Percentiles rank a stretch among this genome's conserved stretches.
Conservation (phyloP, 2,113 vertebrate species). For the Chlorocebus sabaeus region DNA sequence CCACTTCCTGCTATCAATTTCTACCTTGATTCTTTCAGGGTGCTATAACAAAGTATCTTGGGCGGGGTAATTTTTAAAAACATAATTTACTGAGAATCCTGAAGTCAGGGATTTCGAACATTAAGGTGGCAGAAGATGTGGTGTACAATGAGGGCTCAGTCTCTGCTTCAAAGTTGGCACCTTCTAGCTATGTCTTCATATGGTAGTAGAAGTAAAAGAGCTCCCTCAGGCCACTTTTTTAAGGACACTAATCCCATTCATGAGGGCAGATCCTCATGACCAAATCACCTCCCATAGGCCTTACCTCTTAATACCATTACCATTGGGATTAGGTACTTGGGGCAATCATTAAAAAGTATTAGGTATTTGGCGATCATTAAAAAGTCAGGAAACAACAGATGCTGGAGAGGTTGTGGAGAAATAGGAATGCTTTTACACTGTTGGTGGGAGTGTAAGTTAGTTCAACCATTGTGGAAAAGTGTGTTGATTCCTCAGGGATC, state of each 20-base stretch:
- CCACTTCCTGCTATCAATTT: not conserved
- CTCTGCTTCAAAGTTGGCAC: not conserved
- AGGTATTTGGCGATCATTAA: no score
- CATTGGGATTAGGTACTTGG: not conserved
- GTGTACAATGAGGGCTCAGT: not conserved
- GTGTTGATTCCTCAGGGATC: no score
- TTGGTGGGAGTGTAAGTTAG: no score
- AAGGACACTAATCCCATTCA: not conserved
- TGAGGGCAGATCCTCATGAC: not conserved
- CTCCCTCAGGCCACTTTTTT: not conserved
- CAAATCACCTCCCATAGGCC: not conserved
- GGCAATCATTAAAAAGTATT: no score
- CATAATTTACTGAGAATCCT: not conserved
- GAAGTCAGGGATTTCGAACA: not conserved
- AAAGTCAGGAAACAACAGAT: no score
- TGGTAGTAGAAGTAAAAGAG: not conserved
- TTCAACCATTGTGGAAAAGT: no score
- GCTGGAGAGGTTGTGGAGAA: no score
- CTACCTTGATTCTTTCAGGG: not conserved
- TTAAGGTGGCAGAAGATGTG: not conserved
- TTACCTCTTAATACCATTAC: not conserved
- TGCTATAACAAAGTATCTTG: not conserved
- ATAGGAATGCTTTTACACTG: no score
- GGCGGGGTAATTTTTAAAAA: not conserved
- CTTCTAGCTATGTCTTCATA: not conserved